Conservation (phyloP, 2,797 vertebrate species). For the Pseudopleuronectes americanus region DNA sequence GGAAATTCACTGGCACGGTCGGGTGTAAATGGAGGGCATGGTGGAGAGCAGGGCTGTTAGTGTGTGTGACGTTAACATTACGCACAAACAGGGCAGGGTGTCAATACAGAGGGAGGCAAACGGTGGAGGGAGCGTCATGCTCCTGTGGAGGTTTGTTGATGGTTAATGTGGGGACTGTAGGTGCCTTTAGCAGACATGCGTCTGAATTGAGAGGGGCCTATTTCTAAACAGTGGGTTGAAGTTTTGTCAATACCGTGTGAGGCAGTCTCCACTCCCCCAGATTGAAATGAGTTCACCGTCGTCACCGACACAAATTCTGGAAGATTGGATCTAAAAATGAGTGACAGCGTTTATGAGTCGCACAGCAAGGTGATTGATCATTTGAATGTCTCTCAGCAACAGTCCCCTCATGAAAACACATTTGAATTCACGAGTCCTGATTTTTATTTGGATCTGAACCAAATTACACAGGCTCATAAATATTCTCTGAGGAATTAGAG, state of each 20-base stretch:
- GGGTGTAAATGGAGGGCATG: constrained; percentile 65
- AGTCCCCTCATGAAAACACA: too few species aligned
- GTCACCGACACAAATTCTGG: background rate
- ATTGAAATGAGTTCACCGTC: constrained; percentile 8
- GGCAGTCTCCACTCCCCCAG: background rate
- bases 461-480: too few species aligned
- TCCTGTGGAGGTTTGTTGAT: constrained; percentile 29
- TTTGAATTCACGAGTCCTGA: too few species aligned
- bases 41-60: constrained; percentile 44
- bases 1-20: constrained; percentile 70
- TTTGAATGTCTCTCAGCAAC: too few species aligned
- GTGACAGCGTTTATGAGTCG: background rate
- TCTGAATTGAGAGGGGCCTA: background rate
- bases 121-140: constrained; percentile 7
- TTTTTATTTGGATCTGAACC: too few species aligned
- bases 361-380: too few species aligned
- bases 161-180: constrained; percentile 19
- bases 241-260: background rate
- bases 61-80: constrained; percentile 56
- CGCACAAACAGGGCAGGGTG: constrained; percentile 39
- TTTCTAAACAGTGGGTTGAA: constrained; percentile 7
- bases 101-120: constrained; percentile 48
- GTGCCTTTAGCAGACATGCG: constrained; percentile 3
- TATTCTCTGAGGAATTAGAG: too few species aligned
- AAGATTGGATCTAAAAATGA: constrained; percentile 6